Evolutionary conservation across 1,140 invertebrate species (phyloP).

Genomic region (Halotydeus destructor): DNA sequence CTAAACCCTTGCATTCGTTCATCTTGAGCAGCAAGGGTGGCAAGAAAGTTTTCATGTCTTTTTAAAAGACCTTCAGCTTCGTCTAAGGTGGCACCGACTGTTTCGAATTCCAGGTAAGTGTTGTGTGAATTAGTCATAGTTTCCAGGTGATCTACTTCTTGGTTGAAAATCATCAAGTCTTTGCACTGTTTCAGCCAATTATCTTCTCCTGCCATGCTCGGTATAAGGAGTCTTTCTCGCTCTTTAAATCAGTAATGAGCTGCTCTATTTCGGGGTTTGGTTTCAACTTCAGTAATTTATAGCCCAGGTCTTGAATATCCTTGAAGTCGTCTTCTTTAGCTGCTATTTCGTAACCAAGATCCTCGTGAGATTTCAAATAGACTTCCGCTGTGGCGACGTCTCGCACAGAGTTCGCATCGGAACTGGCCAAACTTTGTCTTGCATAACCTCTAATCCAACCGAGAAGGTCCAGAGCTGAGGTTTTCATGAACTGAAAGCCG

Average conservation of each 20-base stretch:
- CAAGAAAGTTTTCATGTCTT: slow-evolving; percentile 81
- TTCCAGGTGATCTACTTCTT: slow-evolving; percentile 92
- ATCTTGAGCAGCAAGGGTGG: slow-evolving; percentile 76
- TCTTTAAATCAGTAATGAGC: slow-evolving; percentile 28
- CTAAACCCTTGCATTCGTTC: slow-evolving; percentile 66
- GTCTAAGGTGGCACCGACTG: slow-evolving; percentile 71
- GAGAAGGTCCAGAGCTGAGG: slow-evolving; percentile 50
- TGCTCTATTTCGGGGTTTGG: not conserved
- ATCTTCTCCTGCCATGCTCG: slow-evolving; percentile 56
- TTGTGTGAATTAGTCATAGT: slow-evolving; percentile 80
- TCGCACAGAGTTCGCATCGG: slow-evolving; percentile 42
- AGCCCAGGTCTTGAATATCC: slow-evolving; percentile 32
- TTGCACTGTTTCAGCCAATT: slow-evolving; percentile 59
- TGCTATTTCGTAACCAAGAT: slow-evolving; percentile 72
- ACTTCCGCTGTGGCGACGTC: slow-evolving; percentile 76
- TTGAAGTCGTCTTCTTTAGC: slow-evolving; percentile 62
- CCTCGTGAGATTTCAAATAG: slow-evolving; percentile 70
- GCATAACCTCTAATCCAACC: slow-evolving; percentile 31
- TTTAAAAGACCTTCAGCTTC: slow-evolving; percentile 83
- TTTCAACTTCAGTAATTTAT: slow-evolving; percentile 25
- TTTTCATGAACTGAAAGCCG: slow-evolving; percentile 81
- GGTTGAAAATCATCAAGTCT: slow-evolving; percentile 61
- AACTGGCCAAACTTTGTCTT: slow-evolving; percentile 55
- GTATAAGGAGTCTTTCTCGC: slow-evolving; percentile 49
- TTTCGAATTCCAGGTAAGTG: slow-evolving; percentile 68